Evolutionary conservation across 2,113 vertebrate genomes (phyloP), one percentile per base, ranked within the genome.

Genomic region (Agapornis roseicollis): DNA sequence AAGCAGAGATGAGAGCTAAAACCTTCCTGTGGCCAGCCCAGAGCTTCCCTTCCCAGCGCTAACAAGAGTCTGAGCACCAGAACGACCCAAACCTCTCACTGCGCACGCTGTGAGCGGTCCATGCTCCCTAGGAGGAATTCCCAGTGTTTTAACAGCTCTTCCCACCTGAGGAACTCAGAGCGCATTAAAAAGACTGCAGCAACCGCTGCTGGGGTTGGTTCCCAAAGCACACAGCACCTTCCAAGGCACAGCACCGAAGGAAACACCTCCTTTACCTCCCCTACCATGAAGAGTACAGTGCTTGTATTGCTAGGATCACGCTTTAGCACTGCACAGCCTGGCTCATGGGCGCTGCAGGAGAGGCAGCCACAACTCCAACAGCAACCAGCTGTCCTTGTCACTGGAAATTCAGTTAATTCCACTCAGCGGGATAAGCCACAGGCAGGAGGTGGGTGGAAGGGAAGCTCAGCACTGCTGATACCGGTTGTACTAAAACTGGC

Each of bases 331-430:
- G 7, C 71, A 79, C 5, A 96, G 33, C 49, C 31, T 33, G 47
- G 35, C 31, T 44, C 3, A 6, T 56, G 28, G 77, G 65, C 0
- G 1, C 69, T 70, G 27, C 63, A 82, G 74, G 77, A 92, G 65
- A 88, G 71, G 83, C 71, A 76, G 49, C 84, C 77, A 63, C 4
- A 9, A 42, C 25, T 78, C 0, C 1, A 66, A 42, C 22, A 53
- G 69, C 52, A 85, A 66, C 49, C 81, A 73, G 46, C 70, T 79
- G 50, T 47, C 39, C 87, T 53, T 92, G 96, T 97, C 97, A 96
- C 91, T 77, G 88, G 88, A 77, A 95, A 98, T 97, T 90, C 68
- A 60, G 91, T 70, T 98, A 98, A 98, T 97, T 94, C 97, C 77
- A 69, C 89, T 97, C 79, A 96, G 66, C n/a, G 52, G 84, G 97